Conservation (phyloP, 1,140 invertebrate genomes). For the Laupala kohalensis region DNA sequence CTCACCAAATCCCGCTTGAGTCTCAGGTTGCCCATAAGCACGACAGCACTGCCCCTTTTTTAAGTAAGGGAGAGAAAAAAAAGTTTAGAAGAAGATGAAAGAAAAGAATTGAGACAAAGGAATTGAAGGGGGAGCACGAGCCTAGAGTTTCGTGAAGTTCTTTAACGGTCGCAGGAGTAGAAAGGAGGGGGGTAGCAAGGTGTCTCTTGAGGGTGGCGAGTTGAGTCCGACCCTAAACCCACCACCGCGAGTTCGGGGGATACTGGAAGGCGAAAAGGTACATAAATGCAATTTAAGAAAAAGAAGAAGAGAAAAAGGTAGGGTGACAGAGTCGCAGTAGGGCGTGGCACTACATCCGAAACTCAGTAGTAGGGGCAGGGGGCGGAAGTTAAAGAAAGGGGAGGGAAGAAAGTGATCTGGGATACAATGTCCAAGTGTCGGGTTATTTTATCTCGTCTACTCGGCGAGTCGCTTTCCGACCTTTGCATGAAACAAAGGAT, state of each 20-base stretch:
- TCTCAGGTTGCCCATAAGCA: background rate
- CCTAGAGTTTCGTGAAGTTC: background rate
- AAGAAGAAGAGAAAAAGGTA: background rate
- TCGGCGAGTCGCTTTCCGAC: no score
- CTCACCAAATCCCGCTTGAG: no score
- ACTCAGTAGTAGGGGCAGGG: background rate
- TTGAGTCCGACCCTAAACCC: no score
- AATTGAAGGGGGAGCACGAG: background rate
- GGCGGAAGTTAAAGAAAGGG: no score
- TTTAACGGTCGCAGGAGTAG: background rate
- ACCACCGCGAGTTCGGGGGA: no score
- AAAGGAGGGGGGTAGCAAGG: background rate
- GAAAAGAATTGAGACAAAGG: slow-evolving; percentile 10
- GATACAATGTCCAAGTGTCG: no score
- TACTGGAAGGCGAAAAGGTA: slow-evolving; percentile 8
- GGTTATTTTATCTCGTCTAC: no score
- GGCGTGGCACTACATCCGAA: no score
- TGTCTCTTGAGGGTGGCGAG: background rate
- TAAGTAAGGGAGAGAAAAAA: slow-evolving; percentile 17
- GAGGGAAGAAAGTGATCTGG: background rate
- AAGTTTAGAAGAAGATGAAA: slow-evolving; percentile 16
- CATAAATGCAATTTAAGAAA: slow-evolving; percentile 18
- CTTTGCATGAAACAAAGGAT: no score
- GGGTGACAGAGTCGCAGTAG: background rate
- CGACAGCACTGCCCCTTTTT: slow-evolving; percentile 12